Base-by-base conservation (phyloP, 2,797 vertebrate species). In the Poeciliopsis gracilis region DNA sequence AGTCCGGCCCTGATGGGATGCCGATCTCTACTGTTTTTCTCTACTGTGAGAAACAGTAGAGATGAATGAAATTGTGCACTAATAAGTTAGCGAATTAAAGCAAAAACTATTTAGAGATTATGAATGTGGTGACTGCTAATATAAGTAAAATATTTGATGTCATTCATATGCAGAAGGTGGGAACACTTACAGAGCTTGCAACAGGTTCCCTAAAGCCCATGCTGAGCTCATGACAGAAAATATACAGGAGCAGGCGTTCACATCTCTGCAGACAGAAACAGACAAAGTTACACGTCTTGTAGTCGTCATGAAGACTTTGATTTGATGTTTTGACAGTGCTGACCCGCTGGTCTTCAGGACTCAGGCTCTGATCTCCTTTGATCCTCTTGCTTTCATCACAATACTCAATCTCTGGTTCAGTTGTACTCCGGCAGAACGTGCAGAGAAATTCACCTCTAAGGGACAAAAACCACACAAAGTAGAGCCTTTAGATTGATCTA, bases 171-270 rank as follows among this genome's bases (percentile, higher is more conserved):
- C 33, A 3, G 55, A 36, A 36, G 11, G 36, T 20, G 41, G 70
- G 7, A 59, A 30, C 28, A 92, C 98, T 98, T 95, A 99, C 98
- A 94, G 98, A 96, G 87, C 91, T 95, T 77, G 97, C 94, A 82
- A 99, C 98, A 33, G 98, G 97, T 91, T 99, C 97, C 77, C 98
- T 97, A 93, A 99, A 99, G 87, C 97, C 98, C 86, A 98, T 96
- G 86, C 98, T 99, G 95, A 99, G 95, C 93, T 98, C 97, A 82
- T 99, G 98, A 88, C 98, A 99, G 93, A 97, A 99, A 82, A 99
- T 92, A 92, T 98, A 96, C 87, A 99, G 96, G 84, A 99, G 96
- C 87, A 99, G 96, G 67, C 98, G 98, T 92, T 99, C 98, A 93
- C 98, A 99, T 96, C 94, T 97, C 98, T 99, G 88, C 46, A 86